Evolutionary conservation across 1,140 invertebrate genomes (phyloP).

Genomic region (Sinella curviseta): DNA sequence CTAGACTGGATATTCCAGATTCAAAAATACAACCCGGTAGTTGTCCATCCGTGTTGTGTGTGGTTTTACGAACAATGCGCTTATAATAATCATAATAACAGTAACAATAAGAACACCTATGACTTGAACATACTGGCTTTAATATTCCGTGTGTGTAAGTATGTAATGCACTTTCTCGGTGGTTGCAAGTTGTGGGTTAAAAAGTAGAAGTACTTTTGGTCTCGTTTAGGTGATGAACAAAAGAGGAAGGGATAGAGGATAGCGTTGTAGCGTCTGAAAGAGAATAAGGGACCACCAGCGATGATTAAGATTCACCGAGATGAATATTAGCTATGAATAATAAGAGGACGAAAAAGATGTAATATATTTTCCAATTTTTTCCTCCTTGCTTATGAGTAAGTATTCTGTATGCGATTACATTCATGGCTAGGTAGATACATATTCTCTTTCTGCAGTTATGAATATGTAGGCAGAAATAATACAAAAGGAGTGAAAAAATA

Average conservation of each 20-base stretch:
- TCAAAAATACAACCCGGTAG: not conserved
- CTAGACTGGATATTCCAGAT: not conserved
- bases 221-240: not conserved
- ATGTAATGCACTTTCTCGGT: conserved; percentile 23
- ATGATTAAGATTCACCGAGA: conserved; percentile 33
- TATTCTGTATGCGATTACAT: not conserved
- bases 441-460: no score
- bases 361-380: conserved; percentile 11
- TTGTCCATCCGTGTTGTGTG: not conserved
- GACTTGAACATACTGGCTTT: no score
- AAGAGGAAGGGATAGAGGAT: not conserved
- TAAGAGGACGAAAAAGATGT: not conserved
- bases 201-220: no score
- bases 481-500: no score
- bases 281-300: conserved; percentile 38
- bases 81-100: no score
- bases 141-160: no score
- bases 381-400: not conserved
- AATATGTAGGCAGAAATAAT: no score
- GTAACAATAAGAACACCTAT: not conserved
- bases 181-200: not conserved
- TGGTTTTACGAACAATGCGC: no score
- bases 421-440: no score
- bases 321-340: conserved; percentile 20
- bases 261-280: not conserved